Base-by-base conservation (phyloP, 2,797 vertebrate species). In the Sebastes oblongus region DNA sequence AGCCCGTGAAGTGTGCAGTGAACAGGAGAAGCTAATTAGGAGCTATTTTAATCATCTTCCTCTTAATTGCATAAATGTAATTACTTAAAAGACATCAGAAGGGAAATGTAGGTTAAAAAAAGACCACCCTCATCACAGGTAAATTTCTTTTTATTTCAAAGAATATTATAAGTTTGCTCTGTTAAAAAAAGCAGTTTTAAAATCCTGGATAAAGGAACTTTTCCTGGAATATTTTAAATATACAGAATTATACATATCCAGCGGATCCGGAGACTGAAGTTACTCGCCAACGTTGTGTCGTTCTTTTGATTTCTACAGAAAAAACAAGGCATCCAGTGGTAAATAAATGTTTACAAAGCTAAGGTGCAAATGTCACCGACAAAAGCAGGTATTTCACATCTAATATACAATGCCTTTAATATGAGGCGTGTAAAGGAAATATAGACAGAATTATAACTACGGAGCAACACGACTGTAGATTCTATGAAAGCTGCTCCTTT, bases 301-400 rank as follows among this genome's bases (percentile, higher is more conserved):
- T 77, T 85, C 86, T 90, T 90, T 72, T 72, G 74, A 89, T 84
- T 89, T 84, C 83, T 90, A 91, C 91, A 95, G 93, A 94, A 92
- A 92, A 88, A 81, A 91, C 85, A 93, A 96, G 95, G 95, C 96
- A 94, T 95, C 94, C 93, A 92, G 93, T 96, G 96, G 96, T 95
- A 94, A 91, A 93, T 88, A 91, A 91, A 93, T 81, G 90, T 94
- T 93, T 93, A 94, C 89, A 94, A 95, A 95, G 92, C 92, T 92
- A 93, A 94, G 91, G 94, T 94, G 93, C 92, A 94, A 94, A 89
- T 72, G 72, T 82, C 89, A 93, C 81, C 84, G 77, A 92, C 89
- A 94, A 91, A 94, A 92, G 90, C 46, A 81, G 86, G 87, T 91
- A 94, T 88, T 91, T 94, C 90, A 89, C 94, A 96, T 89, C 86